Evolutionary conservation across 2,113 vertebrate species (phyloP), one percentile per base, ranked within the genome.

Genomic region (Ovibos moschatus): DNA sequence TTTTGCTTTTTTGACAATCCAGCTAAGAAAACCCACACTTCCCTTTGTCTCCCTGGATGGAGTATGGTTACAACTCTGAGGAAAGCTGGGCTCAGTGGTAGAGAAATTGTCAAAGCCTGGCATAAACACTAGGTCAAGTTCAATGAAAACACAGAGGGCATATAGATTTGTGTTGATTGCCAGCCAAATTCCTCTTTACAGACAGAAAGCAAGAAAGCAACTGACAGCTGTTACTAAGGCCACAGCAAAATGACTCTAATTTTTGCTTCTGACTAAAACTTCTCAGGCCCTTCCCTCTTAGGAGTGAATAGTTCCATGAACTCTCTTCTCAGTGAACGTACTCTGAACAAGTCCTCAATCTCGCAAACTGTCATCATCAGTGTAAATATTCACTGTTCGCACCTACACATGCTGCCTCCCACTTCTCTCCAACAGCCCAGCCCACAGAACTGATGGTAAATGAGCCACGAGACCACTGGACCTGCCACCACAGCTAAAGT

Each of bases 201-300:
- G 89, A 94, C 4, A 87, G 7, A 85, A 94, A 91, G 60, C 90
- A 96, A 84, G 89, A 71, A 94, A 50, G 47, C 83, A 91, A 89
- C 55, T 13, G 76, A 96, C 19, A 94, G 87, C 86, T 96, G 87
- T 95, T 96, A 78, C 74, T 71, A 94, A 45, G 58, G 60, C 74
- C 81, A 97, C 97, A 74, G 85, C 87, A 97, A 95, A 97, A 97
- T 57, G 71, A 87, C 71, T 76, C 64, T 91, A 53, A 96, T 40
- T 94, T 96, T 89, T 40, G 14, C 79, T 95, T 95, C 45, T 76
- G 50, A 95, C 89, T 94, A 27, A 93, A 97, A 97, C 81, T 93
- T 96, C 33, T 76, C 33, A 96, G 82, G 60, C 30, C 62, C 43
- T 86, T 71, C 33, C 21, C 2, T 25, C 53, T 62, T 64, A 30